phyloP scores from a whole-genome alignment of 30 jellyfish, hydroid and myxozoan species.

The Chironex yamaguchii region DNA sequence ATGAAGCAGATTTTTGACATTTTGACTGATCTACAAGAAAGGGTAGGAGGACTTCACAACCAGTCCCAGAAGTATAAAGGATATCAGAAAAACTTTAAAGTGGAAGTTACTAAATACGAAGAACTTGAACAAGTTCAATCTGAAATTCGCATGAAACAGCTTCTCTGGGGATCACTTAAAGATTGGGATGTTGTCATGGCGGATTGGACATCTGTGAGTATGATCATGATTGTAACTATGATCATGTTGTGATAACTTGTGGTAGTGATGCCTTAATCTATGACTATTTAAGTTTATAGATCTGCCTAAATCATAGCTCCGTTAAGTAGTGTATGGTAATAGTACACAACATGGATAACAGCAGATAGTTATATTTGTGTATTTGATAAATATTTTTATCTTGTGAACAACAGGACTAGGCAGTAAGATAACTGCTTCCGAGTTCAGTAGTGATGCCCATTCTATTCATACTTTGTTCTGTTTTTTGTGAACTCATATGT shows the following conservation, averaged over 20 bases:
- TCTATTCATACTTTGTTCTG: too few relatives aligned
- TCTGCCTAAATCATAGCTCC: too few relatives aligned
- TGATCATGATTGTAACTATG: neutral
- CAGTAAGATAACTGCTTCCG: too few relatives aligned
- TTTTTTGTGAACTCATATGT: too few relatives aligned
- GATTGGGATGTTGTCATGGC: slow-evolving; percentile 87
- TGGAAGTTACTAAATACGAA: slow-evolving; percentile 95
- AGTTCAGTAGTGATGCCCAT: too few relatives aligned
- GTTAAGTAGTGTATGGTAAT: too few relatives aligned
- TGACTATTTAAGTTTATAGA: neutral
- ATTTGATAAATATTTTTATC: too few relatives aligned
- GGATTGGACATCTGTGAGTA: slow-evolving; percentile 87
- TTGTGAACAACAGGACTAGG: too few relatives aligned
- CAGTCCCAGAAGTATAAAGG: slow-evolving; percentile 79
- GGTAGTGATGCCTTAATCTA: neutral
- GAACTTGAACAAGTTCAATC: slow-evolving; percentile 92
- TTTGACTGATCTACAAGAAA: slow-evolving; percentile 60
- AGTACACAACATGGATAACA: too few relatives aligned
- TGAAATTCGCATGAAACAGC: slow-evolving; percentile 86
- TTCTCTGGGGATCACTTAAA: slow-evolving; percentile 86
- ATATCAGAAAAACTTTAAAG: slow-evolving; percentile 92
- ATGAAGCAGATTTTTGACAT: slow-evolving; percentile 59
- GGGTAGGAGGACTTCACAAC: slow-evolving; percentile 77
- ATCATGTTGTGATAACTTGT: neutral
- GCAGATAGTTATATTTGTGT: too few relatives aligned